Percentiles rank a stretch among this genome's conserved stretches.
phyloP scores from a whole-genome alignment of 1,140 invertebrate species.

The Saccostrea glomerata region DNA sequence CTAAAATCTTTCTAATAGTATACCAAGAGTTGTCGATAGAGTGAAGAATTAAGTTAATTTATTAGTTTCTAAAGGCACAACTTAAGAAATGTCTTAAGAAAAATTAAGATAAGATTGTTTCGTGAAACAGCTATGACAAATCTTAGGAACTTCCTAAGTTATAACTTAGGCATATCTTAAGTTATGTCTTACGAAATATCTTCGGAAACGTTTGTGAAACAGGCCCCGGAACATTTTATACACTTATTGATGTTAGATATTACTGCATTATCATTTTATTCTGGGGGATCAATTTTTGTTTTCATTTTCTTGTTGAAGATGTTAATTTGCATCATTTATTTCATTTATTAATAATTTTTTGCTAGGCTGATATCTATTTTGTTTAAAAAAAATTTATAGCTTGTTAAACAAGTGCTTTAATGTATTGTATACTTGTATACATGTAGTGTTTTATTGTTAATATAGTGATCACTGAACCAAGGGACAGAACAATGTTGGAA shows the following conservation, averaged over 20 bases:
- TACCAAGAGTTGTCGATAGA: no score
- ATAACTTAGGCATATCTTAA: no score
- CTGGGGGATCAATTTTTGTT: conserved; percentile 9
- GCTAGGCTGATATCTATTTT: conserved; percentile 12
- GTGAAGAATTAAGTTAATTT: no score
- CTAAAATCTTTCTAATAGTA: no score
- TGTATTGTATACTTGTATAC: not conserved
- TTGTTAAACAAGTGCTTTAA: conserved; percentile 33
- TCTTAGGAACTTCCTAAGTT: no score
- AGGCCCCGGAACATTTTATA: not conserved
- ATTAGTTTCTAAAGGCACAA: no score
- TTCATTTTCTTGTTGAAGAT: not conserved
- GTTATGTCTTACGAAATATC: no score
- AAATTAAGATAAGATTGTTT: no score
- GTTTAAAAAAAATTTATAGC: not conserved
- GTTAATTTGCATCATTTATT: not conserved
- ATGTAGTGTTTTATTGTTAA: not conserved
- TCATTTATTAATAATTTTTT: not conserved
- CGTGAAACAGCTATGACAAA: no score
- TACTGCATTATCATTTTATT: not conserved
- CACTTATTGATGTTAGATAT: not conserved
- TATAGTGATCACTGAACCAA: not conserved
- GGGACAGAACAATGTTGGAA: not conserved
- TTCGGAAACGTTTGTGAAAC: no score
- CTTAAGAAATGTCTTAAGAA: no score